These are phyloP conservation scores for Phoxinus phoxinus DNA, from an alignment of 2,113 vertebrate species.

Conservation along the genomic window DNA sequence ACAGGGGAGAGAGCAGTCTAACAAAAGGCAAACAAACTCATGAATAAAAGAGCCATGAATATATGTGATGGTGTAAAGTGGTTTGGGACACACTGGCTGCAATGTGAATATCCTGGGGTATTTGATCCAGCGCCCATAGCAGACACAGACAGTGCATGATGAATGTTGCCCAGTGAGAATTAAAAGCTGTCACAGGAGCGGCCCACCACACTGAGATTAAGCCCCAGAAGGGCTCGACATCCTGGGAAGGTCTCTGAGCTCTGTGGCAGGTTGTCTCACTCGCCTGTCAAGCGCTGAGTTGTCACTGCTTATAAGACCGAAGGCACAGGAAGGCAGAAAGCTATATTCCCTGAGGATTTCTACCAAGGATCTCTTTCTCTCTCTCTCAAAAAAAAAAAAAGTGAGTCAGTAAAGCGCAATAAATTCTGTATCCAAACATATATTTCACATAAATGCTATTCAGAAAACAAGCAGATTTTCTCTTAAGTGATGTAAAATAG, in stretches of 20 bases:
- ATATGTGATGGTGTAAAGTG: conserved; percentile 45
- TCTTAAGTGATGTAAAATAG: conserved; percentile 32
- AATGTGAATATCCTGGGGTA: conserved; percentile 51
- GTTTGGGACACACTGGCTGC: conserved; percentile 49
- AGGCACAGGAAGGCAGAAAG: conserved; percentile 43
- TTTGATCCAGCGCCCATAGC: conserved; percentile 60
- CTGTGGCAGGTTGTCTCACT: conserved; percentile 51
- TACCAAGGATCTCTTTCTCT: conserved; percentile 47
- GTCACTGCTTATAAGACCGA: conserved; percentile 56
- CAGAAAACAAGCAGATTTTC: conserved; percentile 53
- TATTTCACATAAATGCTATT: conserved; percentile 60
- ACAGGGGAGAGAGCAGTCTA: conserved; percentile 37
- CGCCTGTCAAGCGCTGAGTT: conserved; percentile 58
- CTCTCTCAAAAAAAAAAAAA: no score
- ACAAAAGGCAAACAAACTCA: conserved; percentile 61
- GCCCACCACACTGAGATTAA: conserved; percentile 60
- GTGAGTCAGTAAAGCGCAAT: conserved; percentile 52
- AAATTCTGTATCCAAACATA: conserved; percentile 53
- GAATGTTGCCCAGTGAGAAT: conserved; percentile 61
- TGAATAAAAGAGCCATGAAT: conserved; percentile 58
- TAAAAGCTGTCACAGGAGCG: conserved; percentile 57
- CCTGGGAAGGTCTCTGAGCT: conserved; percentile 55
- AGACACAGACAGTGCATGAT: conserved; percentile 62
- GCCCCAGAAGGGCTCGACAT: conserved; percentile 55
- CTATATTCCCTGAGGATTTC: conserved; percentile 48